Percentiles rank a stretch among this genome's conserved stretches.
These are phyloP conservation scores for Apaloderma vittatum DNA, from an alignment of 2,113 vertebrate species.

Conservation along the genomic window DNA sequence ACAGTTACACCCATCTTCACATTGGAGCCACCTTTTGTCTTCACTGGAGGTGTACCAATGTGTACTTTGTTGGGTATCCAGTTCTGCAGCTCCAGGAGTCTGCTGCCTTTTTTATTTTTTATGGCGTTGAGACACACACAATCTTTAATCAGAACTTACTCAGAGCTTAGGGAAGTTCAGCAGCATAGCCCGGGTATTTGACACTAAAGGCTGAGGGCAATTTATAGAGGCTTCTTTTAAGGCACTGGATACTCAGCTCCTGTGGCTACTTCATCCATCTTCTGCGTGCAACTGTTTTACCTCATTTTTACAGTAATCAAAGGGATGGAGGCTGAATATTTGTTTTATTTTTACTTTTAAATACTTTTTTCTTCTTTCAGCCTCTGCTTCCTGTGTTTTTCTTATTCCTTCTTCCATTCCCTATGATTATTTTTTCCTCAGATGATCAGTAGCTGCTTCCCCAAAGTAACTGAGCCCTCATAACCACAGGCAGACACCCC, in stretches of 20 bases:
- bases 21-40: not conserved
- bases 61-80: not conserved
- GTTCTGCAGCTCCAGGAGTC: not conserved
- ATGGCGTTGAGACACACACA: not conserved
- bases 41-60: not conserved
- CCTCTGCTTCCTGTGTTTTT: not conserved
- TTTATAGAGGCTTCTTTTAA: not conserved
- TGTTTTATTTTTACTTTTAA: not conserved
- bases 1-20: not conserved
- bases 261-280: not conserved
- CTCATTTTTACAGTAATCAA: not conserved
- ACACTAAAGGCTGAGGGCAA: not conserved
- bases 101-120: not conserved
- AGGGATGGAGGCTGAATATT: not conserved
- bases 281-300: not conserved
- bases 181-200: not conserved
- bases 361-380: not conserved
- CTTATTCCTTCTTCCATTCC: not conserved
- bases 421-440: not conserved
- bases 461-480: not conserved
- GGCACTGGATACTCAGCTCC: not conserved
- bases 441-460: not conserved
- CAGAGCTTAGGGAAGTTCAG: not conserved
- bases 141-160: not conserved
- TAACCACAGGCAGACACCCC: rapidly evolving